phyloP scores from a whole-genome alignment of 2,113 vertebrate species.

The Grammomys dolichurus region DNA sequence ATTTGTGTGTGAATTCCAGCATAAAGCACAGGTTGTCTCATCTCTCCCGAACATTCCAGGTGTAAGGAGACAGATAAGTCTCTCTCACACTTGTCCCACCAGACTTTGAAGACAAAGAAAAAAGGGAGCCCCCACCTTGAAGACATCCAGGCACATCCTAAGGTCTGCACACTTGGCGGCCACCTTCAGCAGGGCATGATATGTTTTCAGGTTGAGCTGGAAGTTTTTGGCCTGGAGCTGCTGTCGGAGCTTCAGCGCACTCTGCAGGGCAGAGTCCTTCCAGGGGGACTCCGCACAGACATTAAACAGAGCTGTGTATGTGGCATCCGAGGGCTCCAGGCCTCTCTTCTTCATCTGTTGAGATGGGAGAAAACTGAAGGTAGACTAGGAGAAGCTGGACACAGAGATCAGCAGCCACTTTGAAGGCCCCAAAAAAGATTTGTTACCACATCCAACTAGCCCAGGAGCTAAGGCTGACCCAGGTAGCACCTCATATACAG shows the following conservation, averaged over 20 bases:
- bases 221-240: constrained; percentile 90
- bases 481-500: not conserved
- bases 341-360: constrained; percentile 96
- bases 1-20: not conserved
- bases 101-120: not conserved
- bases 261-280: constrained; percentile 91
- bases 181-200: constrained; percentile 94
- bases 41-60: not conserved
- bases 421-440: not conserved
- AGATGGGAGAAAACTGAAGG: not conserved
- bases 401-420: not conserved
- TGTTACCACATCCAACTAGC: rapidly evolving
- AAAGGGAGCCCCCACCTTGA: constrained; percentile 89
- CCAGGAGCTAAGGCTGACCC: not conserved
- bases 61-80: not conserved
- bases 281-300: constrained; percentile 93
- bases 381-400: not conserved
- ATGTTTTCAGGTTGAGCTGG: constrained; percentile 90
- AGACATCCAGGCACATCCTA: constrained; percentile 90
- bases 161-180: constrained; percentile 92
- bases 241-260: constrained; percentile 91
- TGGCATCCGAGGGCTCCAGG: constrained; percentile 90
- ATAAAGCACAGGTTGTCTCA: not conserved
- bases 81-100: not conserved
- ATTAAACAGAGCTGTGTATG: constrained; percentile 97